Conservation (phyloP, 2,888 invertebrate genomes). For the Tenthredo scrophulariae region DNA sequence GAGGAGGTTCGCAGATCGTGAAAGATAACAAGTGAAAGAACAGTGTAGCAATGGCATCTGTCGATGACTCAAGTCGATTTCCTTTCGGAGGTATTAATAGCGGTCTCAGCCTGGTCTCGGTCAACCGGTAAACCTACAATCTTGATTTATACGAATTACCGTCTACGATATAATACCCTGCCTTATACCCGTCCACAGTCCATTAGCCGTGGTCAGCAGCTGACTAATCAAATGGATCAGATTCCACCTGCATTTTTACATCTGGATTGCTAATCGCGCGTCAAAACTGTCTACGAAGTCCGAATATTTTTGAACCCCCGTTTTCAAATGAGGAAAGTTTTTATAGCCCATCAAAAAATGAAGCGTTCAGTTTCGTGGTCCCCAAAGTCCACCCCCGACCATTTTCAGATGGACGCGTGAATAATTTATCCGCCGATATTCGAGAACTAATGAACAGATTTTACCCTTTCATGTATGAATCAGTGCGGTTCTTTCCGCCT, state of each 20-base stretch:
- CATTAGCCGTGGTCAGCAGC: neutral
- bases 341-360: too few species aligned
- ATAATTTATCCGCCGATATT: too few species aligned
- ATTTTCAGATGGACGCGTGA: too few species aligned
- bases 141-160: conserved; percentile 28
- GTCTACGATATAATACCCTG: conserved; percentile 4
- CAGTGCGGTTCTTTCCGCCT: too few species aligned
- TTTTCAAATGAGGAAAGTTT: neutral
- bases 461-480: too few species aligned
- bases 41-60: conserved; percentile 36
- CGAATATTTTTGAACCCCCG: neutral
- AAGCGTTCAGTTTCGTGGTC: too few species aligned
- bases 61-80: conserved; percentile 54
- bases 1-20: neutral
- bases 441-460: too few species aligned
- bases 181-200: neutral
- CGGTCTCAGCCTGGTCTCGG: conserved; percentile 52
- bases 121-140: conserved; percentile 47
- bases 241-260: conserved; percentile 22
- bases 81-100: conserved; percentile 54
- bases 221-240: conserved; percentile 29
- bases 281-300: neutral
- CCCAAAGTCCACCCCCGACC: too few species aligned
- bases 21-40: conserved; percentile 46
- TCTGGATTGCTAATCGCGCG: neutral